Evolutionary conservation across 35 echinoderm and acorn worm genomes (phyloP).

Genomic region (Heliocidaris tuberculata): DNA sequence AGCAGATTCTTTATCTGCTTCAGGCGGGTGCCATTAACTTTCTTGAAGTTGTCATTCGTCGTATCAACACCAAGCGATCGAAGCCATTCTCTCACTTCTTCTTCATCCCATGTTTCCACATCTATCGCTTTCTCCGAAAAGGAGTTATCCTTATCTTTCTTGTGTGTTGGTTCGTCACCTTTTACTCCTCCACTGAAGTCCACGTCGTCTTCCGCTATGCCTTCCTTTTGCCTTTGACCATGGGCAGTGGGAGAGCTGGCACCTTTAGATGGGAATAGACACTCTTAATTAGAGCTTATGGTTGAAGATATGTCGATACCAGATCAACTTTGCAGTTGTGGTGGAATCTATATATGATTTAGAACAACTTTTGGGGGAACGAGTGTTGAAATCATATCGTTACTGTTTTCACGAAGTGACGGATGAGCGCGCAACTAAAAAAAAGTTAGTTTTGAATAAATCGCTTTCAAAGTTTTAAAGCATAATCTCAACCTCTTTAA

Average conservation of each 20-base stretch:
- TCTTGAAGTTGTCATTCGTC: neutral
- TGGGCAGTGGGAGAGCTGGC: neutral
- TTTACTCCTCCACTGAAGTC: neutral
- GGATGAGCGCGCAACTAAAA: too few species aligned
- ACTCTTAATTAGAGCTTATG: neutral
- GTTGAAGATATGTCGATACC: neutral
- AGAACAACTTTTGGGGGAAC: neutral
- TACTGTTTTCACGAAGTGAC: too few species aligned
- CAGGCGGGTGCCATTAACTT: neutral
- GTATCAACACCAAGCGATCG: neutral
- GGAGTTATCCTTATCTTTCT: neutral
- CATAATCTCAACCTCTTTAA: too few species aligned
- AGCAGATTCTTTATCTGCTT: neutral
- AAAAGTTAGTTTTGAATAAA: too few species aligned
- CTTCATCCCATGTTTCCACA: neutral
- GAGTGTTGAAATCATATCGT: neutral
- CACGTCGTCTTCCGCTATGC: neutral
- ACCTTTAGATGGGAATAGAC: neutral
- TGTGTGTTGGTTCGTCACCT: neutral
- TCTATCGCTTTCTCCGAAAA: neutral
- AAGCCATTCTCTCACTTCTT: neutral
- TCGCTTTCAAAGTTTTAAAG: too few species aligned
- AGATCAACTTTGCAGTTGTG: neutral
- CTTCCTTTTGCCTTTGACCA: neutral
- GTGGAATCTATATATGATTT: neutral